Evolutionary conservation across 2,888 invertebrate genomes (phyloP), one percentile per base, ranked within the genome.

Genomic region (Pegoplata infirma): DNA sequence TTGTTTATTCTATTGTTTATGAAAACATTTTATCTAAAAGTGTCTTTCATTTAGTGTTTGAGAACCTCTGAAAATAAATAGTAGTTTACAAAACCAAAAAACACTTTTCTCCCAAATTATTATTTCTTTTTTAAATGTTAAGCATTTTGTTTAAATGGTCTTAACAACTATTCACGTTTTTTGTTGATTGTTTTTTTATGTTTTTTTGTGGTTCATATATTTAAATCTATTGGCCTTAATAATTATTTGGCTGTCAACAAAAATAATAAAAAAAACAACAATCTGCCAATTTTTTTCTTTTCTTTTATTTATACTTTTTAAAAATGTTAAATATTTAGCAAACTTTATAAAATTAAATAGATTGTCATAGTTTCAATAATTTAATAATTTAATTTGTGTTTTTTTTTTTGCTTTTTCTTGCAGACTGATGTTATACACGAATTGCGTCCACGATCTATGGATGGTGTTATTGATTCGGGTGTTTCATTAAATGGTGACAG

Each of bases 371-470:
- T 7, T 28, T 1, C 28, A 28, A 28, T 28, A 32, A 2, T 32
- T 3, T 5, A 32, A 40, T n/a, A 40, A 25, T 25, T 25, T 25
- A 51, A 58, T 67, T 44, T 47, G n/a, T 64, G 7, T n/a, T 32
- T 66, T 40, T 63, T 40, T 64, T 73, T 59, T 25, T 68, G 69
- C 56, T 53, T 14, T 67, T 87, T 32, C 40, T 61, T 87, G 0
- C 84, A 89, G 89, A 86, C 88, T 84, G 87, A 88, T 85, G 85
- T 85, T 75, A 85, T 87, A 67, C 87, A 87, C 82, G 88, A 89
- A 81, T 76, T 88, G 71, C 84, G 89, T 81, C 89, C 89, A 68
- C 86, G 87, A 85, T 89, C 89, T 61, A 87, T 88, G 85, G 89
- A 89, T 80, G 88, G 87, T 81, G 87, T 86, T 82, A 81, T 86